Evolutionary conservation across 1,140 invertebrate genomes (phyloP), one percentile per base, ranked within the genome.

Genomic region (Heliconius hewitsoni): DNA sequence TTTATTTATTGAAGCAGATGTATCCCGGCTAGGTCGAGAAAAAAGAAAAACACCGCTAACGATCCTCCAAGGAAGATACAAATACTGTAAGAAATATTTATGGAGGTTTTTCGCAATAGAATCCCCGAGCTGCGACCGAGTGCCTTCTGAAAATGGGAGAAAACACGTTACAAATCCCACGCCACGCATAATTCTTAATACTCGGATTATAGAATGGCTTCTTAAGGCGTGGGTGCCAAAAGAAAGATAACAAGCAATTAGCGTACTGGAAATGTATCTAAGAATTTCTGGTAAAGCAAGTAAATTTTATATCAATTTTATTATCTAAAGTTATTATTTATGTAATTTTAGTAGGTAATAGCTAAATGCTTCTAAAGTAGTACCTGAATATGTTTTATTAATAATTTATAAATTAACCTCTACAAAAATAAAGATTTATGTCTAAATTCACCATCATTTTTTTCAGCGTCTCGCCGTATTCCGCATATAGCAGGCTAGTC

Each of bases 51-150:
- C 90, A 90, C 87, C 87, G 87, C 88, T 94, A 93, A 93, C 91
- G 91, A 93, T 93, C 89, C 93, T 92, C 91, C 87, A 84, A 92
- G 91, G 93, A 91, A 93, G 91, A 92, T 93, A 93, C 93, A 94
- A 94, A 94, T 89, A 92, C 91, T 90, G 87, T 93, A 91, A 93
- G 91, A 94, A 92, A 94, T 93, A 94, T 94, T 94, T 94, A 94
- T 94, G 93, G 93, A 90, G 91, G 93, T 93, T 94, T 93, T 94
- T 94, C 90, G 90, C 85, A 91, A 91, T 88, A 84, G 88, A 93
- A 94, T 93, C 93, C 93, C 90, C 75, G 83, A 87, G 80, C 82
- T 77, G 81, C 82, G 82, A 83, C 82, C 71, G 82, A 81, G 79
- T 81, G 85, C 85, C 86, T 88, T 85, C 85, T 75, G 87, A 89